Evolutionary conservation across 1,140 invertebrate species (phyloP).

Genomic region (Drosophila kurseongensis): DNA sequence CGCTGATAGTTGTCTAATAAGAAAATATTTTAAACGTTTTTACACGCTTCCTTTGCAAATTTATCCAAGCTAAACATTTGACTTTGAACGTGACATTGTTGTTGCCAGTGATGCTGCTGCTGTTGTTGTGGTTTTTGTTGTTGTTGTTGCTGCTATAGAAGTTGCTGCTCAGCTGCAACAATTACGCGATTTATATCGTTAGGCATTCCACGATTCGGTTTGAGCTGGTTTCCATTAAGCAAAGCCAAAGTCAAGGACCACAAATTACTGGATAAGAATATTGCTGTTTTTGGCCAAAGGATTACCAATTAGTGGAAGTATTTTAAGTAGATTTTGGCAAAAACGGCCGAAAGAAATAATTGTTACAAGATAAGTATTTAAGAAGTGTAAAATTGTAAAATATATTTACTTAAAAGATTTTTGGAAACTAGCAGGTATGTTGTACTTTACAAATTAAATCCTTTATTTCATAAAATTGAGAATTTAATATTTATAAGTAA

Average conservation of each 20-base stretch:
- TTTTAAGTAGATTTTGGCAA: not conserved
- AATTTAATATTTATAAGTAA: too few species aligned
- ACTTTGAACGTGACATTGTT: conserved; percentile 83
- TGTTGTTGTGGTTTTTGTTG: conserved; percentile 11
- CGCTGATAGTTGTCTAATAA: conserved; percentile 74
- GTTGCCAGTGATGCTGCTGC: conserved; percentile 30
- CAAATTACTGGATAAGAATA: conserved; percentile 19
- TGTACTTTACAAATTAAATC: too few species aligned
- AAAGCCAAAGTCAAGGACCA: conserved; percentile 44
- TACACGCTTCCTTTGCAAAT: conserved; percentile 82
- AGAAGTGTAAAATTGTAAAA: too few species aligned
- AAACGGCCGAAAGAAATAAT: too few species aligned
- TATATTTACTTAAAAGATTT: too few species aligned
- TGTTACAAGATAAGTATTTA: too few species aligned
- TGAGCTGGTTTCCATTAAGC: conserved; percentile 38
- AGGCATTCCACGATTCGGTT: conserved; percentile 41
- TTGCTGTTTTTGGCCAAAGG: conserved; percentile 3
- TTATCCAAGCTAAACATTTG: conserved; percentile 70
- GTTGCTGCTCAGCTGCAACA: conserved; percentile 64
- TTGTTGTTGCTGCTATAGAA: conserved; percentile 32
- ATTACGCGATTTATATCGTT: conserved; percentile 75
- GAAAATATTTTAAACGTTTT: conserved; percentile 82
- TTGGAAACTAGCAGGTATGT: too few species aligned
- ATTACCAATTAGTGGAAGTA: conserved; percentile 4
- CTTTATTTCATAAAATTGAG: too few species aligned